Evolutionary conservation across 2,888 invertebrate species (phyloP).

Genomic region (Notodonta dromedarius): DNA sequence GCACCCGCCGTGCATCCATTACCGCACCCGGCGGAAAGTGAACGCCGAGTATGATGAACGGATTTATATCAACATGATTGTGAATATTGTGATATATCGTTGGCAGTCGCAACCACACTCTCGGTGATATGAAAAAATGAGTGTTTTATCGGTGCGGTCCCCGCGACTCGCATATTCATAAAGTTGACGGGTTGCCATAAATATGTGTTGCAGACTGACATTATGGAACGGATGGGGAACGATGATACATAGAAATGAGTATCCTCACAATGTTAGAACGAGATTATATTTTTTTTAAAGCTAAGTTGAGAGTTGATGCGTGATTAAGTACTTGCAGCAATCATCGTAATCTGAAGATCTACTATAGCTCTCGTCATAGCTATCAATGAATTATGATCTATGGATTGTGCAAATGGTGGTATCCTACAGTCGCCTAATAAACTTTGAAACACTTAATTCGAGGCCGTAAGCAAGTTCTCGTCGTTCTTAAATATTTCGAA

Average conservation of each 20-base stretch:
- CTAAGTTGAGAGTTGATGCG: conserved; percentile 19
- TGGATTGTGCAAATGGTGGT: not conserved
- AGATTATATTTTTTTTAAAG: conserved; percentile 37
- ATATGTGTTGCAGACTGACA: conserved; percentile 57
- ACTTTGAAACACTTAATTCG: not conserved
- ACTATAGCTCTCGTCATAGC: conserved; percentile 23
- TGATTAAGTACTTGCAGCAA: conserved; percentile 29
- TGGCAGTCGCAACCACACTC: conserved; percentile 28
- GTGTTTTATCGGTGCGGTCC: conserved; percentile 59
- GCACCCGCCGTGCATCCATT: conserved; percentile 45
- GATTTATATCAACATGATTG: conserved; percentile 56
- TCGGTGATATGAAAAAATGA: conserved; percentile 58
- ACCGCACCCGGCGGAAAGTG: conserved; percentile 50
- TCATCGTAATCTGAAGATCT: conserved; percentile 30
- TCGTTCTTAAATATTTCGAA: not conserved
- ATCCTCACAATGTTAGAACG: conserved; percentile 12
- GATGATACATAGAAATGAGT: conserved; percentile 45
- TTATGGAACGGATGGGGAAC: conserved; percentile 40
- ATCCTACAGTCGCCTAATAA: not conserved
- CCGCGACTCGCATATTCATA: conserved; percentile 73
- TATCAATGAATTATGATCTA: conserved; percentile 17
- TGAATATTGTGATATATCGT: conserved; percentile 47
- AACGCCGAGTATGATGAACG: conserved; percentile 40
- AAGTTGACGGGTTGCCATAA: conserved; percentile 60
- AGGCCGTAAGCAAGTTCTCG: not conserved